Evolutionary conservation across 1,140 invertebrate species (phyloP).

Genomic region (Sycophila sp.): DNA sequence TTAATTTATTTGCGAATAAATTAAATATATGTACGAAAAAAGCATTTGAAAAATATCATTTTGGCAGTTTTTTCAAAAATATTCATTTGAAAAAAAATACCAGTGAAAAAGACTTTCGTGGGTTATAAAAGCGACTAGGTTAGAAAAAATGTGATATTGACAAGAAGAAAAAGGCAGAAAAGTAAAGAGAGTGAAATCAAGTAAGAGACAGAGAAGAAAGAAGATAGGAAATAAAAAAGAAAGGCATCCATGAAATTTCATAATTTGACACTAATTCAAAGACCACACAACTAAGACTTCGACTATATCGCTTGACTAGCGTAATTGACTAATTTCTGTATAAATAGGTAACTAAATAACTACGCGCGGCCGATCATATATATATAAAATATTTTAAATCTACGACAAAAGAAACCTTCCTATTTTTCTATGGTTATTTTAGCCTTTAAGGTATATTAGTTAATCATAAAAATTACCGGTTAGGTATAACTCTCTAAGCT

Average conservation of each 20-base stretch:
- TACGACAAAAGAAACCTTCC: conserved; percentile 65
- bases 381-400: conserved; percentile 56
- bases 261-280: conserved; percentile 68
- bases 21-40: too few relatives aligned
- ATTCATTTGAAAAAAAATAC: conserved; percentile 20
- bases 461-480: conserved; percentile 57
- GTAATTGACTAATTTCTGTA: conserved; percentile 57
- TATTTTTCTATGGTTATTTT: conserved; percentile 64
- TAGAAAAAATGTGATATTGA: conserved; percentile 39
- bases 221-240: conserved; percentile 47
- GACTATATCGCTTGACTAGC: conserved; percentile 63
- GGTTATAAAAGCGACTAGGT: conserved; percentile 39
- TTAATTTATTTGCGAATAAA: too few relatives aligned
- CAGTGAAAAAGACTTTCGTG: conserved; percentile 22
- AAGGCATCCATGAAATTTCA: conserved; percentile 72
- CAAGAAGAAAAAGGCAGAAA: conserved; percentile 44
- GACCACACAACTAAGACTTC: conserved; percentile 66
- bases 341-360: conserved; percentile 57
- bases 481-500: conserved; percentile 62
- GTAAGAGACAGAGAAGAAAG: conserved; percentile 37
- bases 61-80: not conserved
- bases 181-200: conserved; percentile 35
- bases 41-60: not conserved
- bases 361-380: conserved; percentile 56
- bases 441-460: conserved; percentile 62